A percentile compares a stretch with the other conserved stretches of the same genome.
These are phyloP conservation scores for Alectura lathami DNA, from an alignment of 2,113 vertebrate genomes.

Conservation along the genomic window DNA sequence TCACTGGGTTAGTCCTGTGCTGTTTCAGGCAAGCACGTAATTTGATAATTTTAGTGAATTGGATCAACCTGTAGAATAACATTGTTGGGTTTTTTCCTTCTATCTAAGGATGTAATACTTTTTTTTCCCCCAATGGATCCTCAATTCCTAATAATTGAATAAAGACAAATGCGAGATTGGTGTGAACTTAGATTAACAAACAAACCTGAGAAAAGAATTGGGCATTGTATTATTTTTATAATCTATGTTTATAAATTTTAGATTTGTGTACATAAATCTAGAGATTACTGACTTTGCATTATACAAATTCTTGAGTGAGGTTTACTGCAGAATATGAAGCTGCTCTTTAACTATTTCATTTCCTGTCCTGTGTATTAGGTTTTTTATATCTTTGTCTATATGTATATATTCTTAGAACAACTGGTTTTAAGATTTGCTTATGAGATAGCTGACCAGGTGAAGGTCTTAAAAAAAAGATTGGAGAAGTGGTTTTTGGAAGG, in stretches of 20 bases:
- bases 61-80: not conserved
- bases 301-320: not conserved
- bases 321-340: not conserved
- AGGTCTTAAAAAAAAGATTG: not conserved
- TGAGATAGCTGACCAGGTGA: not conserved
- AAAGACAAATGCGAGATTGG: not conserved
- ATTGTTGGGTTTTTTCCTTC: not conserved
- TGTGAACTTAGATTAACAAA: not conserved
- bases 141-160: not conserved
- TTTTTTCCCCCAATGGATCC: not conserved
- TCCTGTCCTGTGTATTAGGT: not conserved
- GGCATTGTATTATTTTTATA: not conserved
- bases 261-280: not conserved
- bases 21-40: not conserved
- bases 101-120: not conserved
- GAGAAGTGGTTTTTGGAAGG: not conserved
- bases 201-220: not conserved
- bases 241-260: not conserved
- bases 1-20: not conserved
- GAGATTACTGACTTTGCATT: not conserved
- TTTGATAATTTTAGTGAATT: not conserved
- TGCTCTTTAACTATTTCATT: not conserved
- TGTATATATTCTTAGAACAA: not conserved
- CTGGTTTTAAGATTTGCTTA: not conserved
- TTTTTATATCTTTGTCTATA: not conserved